Evolutionary conservation across 2,888 invertebrate genomes (phyloP).

Genomic region (Stegana nigrithorax): DNA sequence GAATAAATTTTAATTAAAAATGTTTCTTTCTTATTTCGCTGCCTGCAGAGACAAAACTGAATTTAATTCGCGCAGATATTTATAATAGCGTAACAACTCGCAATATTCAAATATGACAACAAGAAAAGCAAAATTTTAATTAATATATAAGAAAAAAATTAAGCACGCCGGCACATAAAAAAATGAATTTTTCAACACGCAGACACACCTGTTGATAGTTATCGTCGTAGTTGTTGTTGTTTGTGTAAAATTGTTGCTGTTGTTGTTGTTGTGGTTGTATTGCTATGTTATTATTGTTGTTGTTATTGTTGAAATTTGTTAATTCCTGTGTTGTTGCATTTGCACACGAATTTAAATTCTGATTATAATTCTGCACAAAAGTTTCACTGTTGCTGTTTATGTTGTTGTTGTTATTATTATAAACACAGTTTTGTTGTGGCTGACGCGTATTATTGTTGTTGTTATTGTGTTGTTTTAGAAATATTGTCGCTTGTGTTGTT

Average conservation of each 20-base stretch:
- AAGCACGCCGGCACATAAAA: slow-evolving; percentile 21
- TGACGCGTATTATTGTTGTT: no score
- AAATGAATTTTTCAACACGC: slow-evolving; percentile 25
- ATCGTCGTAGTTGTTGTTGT: slow-evolving; percentile 36
- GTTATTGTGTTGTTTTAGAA: not conserved
- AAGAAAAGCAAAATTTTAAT: slow-evolving; percentile 43
- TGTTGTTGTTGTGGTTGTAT: slow-evolving; percentile 25
- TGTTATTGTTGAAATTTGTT: slow-evolving; percentile 25
- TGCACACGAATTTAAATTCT: slow-evolving; percentile 53
- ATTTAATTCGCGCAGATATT: no score
- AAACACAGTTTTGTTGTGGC: no score
- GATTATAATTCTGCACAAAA: slow-evolving; percentile 42
- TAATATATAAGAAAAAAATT: slow-evolving; percentile 29
- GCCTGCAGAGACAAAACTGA: no score
- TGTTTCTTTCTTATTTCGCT: no score
- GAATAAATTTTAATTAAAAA: slow-evolving; percentile 2
- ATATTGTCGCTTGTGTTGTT: slow-evolving; percentile 23
- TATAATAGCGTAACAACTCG: no score
- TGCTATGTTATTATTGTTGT: no score
- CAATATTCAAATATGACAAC: no score
- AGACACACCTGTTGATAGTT: slow-evolving; percentile 66
- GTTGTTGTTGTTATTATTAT: not conserved
- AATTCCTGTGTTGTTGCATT: slow-evolving; percentile 22
- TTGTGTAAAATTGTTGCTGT: slow-evolving; percentile 14
- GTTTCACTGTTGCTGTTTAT: slow-evolving; percentile 11